Base-by-base conservation (phyloP, 1,140 invertebrate species). In the Portunus trituberculatus region DNA sequence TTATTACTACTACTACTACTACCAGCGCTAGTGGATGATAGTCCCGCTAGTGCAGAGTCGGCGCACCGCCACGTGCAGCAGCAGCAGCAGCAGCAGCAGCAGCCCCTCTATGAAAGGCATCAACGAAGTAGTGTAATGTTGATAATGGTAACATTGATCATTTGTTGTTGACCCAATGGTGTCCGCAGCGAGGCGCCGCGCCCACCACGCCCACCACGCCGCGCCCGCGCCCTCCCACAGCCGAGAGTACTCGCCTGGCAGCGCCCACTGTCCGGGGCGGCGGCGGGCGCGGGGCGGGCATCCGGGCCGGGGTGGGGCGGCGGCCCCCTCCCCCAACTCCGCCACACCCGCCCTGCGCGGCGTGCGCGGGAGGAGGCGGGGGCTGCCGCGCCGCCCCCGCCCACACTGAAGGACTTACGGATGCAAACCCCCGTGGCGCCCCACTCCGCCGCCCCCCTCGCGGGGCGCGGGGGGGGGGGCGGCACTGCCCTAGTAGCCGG, bases 341-440 rank as follows among this genome's bases (percentile, higher is more conserved):
- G 45, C n/a, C 93, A 39, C 28, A 52, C 45, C 76, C 28, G 76
- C 76, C 45, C 67, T 39, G 39, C 10, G 52, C 52, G 16, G 52
- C 16, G 52, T 12, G 52, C 89, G 16, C 32, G 67, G 76, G 48
- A n/a, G 89, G 52, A 10, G 31, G 48, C 82, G 89, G 52, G 16
- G 31, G 48, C 82, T 45, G 94, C 28, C 76, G 76, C 25, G 67
- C 52, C 76, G 67, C 94, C 52, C 76, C 31, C 94, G 48, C 67
- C 28, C 88, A 39, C 48, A 76, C 93, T 95, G 91, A 95, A 89
- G 94, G 94, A 76, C 93, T 95, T 95, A 95, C 94, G 94, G 94
- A 92, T 95, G 93, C 32, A 94, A 94, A 94, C 87, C 94, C 89
- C 76, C 59, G 94, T 91, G 31, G 59, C 39, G 25, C 45, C 52